These are phyloP conservation scores for Diachrysia chrysitis DNA, from an alignment of 2,888 invertebrate genomes.

Conservation along the genomic window DNA sequence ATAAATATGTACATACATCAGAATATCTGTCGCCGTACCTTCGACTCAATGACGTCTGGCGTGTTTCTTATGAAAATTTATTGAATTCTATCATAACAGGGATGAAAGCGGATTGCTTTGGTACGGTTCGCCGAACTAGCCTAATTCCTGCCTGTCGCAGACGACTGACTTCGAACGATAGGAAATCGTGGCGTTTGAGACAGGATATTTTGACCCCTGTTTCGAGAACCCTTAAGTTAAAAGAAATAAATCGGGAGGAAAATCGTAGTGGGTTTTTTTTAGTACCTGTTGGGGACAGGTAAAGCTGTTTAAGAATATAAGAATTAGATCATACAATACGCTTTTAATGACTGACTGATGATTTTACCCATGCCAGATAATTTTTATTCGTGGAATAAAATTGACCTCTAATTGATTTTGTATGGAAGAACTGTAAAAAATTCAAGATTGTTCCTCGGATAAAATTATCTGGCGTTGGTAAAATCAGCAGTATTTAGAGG, in stretches of 20 bases:
- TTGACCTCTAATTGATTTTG: no score
- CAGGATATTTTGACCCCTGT: not conserved
- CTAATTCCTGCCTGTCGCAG: not conserved
- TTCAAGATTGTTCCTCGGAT: no score
- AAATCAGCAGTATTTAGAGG: no score
- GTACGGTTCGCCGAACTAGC: not conserved
- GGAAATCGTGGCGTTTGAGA: not conserved
- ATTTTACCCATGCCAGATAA: no score
- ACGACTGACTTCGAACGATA: slow-evolving; percentile 11
- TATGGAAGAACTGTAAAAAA: no score
- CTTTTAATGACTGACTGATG: no score
- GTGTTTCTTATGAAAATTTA: slow-evolving; percentile 30
- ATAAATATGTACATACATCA: slow-evolving; percentile 50
- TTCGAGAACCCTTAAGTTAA: not conserved
- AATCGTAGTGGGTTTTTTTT: not conserved
- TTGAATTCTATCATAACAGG: slow-evolving; percentile 10
- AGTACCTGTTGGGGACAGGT: not conserved
- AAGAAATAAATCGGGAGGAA: slow-evolving; percentile 1
- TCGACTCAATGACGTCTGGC: slow-evolving; percentile 30
- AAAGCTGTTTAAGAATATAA: not conserved
- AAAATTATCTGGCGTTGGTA: no score
- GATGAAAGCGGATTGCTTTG: slow-evolving; percentile 2
- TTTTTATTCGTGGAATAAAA: no score
- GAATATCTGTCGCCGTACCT: slow-evolving; percentile 19
- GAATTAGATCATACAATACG: no score